Conservation (phyloP, 2,113 vertebrate genomes). For the Montifringilla adamsi region DNA sequence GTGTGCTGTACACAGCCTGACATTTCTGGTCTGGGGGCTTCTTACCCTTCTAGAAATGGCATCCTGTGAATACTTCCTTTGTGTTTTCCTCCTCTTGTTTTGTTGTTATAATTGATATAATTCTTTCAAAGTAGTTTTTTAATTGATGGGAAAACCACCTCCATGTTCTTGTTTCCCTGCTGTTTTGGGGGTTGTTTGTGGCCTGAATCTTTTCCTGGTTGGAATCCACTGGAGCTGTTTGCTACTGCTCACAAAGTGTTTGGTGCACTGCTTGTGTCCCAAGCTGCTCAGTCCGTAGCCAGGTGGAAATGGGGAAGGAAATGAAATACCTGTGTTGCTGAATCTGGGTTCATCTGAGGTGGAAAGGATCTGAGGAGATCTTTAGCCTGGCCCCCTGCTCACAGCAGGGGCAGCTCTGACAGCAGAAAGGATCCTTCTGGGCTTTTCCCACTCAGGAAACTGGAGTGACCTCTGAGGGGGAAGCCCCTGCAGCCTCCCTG, state of each 20-base stretch:
- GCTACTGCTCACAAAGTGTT: background rate
- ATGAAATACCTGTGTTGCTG: background rate
- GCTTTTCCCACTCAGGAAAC: background rate
- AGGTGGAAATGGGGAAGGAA: background rate
- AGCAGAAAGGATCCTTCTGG: background rate
- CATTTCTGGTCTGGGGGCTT: background rate
- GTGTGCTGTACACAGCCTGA: background rate
- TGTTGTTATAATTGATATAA: accelerated
- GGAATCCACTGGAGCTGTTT: background rate
- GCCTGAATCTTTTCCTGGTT: background rate
- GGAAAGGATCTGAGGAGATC: background rate
- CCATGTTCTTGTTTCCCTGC: background rate
- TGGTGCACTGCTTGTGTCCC: background rate
- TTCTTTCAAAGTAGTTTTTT: background rate
- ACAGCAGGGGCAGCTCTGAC: background rate
- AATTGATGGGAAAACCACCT: background rate
- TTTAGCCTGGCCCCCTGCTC: background rate
- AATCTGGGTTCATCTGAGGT: background rate
- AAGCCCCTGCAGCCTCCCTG: background rate
- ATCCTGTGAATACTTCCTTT: background rate
- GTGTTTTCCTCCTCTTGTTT: background rate
- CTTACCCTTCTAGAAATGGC: background rate
- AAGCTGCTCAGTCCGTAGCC: background rate
- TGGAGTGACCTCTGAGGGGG: background rate
- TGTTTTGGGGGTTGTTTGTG: background rate